phyloP scores from a whole-genome alignment of 2,888 invertebrate species.

The Agrilus biguttatus region DNA sequence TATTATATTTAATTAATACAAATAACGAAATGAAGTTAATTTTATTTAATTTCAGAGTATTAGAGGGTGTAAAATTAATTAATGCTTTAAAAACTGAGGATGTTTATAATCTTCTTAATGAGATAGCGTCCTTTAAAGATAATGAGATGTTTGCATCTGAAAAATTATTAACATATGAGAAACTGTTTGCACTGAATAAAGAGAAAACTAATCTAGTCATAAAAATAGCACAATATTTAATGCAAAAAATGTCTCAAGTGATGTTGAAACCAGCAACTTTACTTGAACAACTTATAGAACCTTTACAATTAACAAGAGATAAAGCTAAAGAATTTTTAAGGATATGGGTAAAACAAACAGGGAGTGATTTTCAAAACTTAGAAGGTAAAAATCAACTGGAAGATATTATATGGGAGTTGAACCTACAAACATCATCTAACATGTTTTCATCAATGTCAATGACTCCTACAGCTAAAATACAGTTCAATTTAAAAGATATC shows the following conservation, averaged over 20 bases:
- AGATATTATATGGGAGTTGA: slow-evolving; percentile 40
- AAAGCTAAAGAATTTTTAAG: slow-evolving; percentile 41
- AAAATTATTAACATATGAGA: slow-evolving; percentile 15
- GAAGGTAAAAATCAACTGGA: slow-evolving; percentile 33
- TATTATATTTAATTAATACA: slow-evolving; percentile 6
- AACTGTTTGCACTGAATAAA: slow-evolving; percentile 15
- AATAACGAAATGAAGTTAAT: background rate
- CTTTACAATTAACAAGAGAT: slow-evolving; percentile 33
- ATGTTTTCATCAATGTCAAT: slow-evolving; percentile 32
- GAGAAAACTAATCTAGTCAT: slow-evolving; percentile 9
- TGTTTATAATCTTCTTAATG: slow-evolving; percentile 18
- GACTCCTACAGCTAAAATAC: slow-evolving; percentile 33
- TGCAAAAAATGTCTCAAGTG: slow-evolving; percentile 35
- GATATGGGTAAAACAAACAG: slow-evolving; percentile 37
- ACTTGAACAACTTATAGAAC: slow-evolving; percentile 35
- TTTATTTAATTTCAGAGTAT: slow-evolving; percentile 16
- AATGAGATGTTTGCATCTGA: slow-evolving; percentile 16
- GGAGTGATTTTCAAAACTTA: slow-evolving; percentile 36
- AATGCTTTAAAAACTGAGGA: slow-evolving; percentile 18
- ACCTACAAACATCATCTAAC: slow-evolving; percentile 36
- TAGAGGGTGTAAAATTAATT: slow-evolving; percentile 19
- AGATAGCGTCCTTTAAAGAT: slow-evolving; percentile 14
- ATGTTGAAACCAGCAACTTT: slow-evolving; percentile 39
- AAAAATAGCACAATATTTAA: slow-evolving; percentile 27
- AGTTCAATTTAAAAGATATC: slow-evolving; percentile 27